Conservation (phyloP, 1,140 invertebrate genomes). For the Caenorhabditis latens region DNA sequence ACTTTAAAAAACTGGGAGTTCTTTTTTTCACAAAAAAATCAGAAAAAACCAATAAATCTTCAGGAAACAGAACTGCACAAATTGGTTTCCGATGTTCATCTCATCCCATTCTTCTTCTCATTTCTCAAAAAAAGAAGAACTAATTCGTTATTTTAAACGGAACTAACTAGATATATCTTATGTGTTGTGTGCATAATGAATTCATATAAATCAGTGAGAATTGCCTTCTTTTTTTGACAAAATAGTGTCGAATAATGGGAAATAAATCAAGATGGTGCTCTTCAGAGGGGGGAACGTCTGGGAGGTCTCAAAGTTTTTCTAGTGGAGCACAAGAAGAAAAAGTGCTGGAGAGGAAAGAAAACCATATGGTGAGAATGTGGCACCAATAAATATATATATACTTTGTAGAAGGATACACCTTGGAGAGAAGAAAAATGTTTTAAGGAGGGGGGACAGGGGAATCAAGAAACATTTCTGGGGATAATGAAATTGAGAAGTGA, state of each 20-base stretch:
- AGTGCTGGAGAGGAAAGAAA: not conserved
- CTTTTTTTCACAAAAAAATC: too few species aligned
- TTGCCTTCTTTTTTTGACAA: not conserved
- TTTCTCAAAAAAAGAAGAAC: not conserved
- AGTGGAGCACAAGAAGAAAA: not conserved
- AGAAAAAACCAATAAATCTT: not conserved
- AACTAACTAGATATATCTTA: too few species aligned
- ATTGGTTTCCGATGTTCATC: constrained; percentile 27
- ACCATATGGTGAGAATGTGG: constrained; percentile 32
- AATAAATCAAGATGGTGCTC: constrained; percentile 37
- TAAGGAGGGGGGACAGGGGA: too few species aligned
- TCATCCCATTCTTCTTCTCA: not conserved
- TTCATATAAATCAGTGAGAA: constrained; percentile 35
- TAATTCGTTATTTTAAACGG: not conserved
- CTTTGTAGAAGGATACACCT: not conserved
- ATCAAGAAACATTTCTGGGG: too few species aligned
- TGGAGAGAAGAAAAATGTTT: not conserved
- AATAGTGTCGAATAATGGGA: constrained; percentile 21
- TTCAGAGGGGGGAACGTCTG: not conserved
- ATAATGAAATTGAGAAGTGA: too few species aligned
- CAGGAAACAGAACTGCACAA: not conserved
- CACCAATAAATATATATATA: not conserved
- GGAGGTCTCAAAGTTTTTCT: constrained; percentile 3
- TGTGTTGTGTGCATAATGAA: too few species aligned
- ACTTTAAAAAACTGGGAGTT: too few species aligned